Evolutionary conservation across 92 coral and sea anemone species (phyloP), one percentile per base, ranked within the genome.

Genomic region (Epizoanthus illoricatus): DNA sequence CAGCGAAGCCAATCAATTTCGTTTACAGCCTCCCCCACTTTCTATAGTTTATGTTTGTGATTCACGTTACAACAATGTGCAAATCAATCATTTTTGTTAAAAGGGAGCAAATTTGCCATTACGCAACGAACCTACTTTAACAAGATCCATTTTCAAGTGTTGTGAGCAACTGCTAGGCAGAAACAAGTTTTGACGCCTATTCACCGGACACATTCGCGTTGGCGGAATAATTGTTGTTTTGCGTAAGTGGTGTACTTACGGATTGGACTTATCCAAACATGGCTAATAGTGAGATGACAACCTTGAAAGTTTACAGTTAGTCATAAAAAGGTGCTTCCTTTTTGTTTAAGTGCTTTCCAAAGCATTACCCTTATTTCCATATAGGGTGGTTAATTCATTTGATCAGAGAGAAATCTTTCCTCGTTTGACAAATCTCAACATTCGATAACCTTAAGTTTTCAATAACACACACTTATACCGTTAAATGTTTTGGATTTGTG

Each of bases 301-400:
- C 39, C 65, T 76, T 42, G 47, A 76, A 40, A 62, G 59, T 61
- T 61, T 42, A 76, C 21, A 61, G 70, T 58, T 62, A 10, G 59
- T 18, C 71, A 76, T 11, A 76, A n/a, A 43, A 76, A 76, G 81
- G 23, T 41, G 62, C 58, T 62, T 76, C 69, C 70, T 62, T 62
- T 76, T 5, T 61, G 64, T 19, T 61, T 76, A 62, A 76, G 81
- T 76, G 81, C 71, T 62, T 40, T 61, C 15, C 49, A 17, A 76
- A n/a, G n/a, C 70, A 10, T 18, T 74, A 52, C 9, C 41, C 40
- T 76, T 19, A 10, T 41, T 62, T 39, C 36, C 80, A 75, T 75
- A 57, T 10, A 75, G 17, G 20, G 6, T 39, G 57, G 7, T 41
- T 61, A 33, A 33, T 76, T 62, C 21, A 76, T 76, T 24, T n/a